These are phyloP conservation scores for Caenorhabditis tropicalis DNA, from an alignment of 1,140 invertebrate genomes.

Conservation along the genomic window DNA sequence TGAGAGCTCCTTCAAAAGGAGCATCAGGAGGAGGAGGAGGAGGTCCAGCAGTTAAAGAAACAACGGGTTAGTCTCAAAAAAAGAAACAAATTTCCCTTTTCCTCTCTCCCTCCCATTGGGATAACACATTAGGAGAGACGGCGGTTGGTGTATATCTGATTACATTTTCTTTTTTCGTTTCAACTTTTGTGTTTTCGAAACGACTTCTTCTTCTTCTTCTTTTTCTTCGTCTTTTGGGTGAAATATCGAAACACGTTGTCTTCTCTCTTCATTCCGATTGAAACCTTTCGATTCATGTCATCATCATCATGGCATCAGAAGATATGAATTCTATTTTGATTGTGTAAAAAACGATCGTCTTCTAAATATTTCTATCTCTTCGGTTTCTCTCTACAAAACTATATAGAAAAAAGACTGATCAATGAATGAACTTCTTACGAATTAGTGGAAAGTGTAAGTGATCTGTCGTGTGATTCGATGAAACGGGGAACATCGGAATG, in stretches of 20 bases:
- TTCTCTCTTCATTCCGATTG: too few species aligned
- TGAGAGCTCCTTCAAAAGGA: not conserved
- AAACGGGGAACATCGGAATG: too few species aligned
- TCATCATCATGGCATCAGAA: too few species aligned
- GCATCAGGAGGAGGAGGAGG: not conserved
- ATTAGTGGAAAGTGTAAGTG: slow-evolving; percentile 33
- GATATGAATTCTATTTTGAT: too few species aligned
- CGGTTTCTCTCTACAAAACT: not conserved
- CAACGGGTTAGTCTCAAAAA: not conserved
- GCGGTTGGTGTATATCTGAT: slow-evolving; percentile 1
- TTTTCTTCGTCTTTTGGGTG: too few species aligned
- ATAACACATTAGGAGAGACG: slow-evolving; percentile 1
- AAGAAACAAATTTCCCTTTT: not conserved
- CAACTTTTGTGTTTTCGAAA: not conserved
- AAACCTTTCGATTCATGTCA: too few species aligned
- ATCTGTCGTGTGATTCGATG: not conserved
- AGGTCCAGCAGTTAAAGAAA: not conserved
- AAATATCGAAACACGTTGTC: too few species aligned
- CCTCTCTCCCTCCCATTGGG: slow-evolving; percentile 10
- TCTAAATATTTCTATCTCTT: not conserved
- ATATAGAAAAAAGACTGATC: not conserved
- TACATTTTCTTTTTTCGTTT: not conserved
- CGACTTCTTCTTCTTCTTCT: not conserved
- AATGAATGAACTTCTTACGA: slow-evolving; percentile 28
- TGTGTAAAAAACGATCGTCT: not conserved